Conservation (phyloP, 2,888 invertebrate species). For the Spisula subtruncata region DNA sequence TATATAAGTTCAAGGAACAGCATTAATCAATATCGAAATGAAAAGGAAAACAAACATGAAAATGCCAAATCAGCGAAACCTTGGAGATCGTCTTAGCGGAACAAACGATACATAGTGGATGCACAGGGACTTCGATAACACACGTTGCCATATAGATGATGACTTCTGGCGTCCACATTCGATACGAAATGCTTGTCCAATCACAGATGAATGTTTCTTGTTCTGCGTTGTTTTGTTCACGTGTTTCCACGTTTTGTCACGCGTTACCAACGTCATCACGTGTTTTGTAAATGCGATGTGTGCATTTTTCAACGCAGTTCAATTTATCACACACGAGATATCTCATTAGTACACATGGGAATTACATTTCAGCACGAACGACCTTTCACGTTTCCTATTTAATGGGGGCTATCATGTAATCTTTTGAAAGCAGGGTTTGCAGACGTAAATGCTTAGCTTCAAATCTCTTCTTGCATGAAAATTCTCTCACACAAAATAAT, state of each 20-base stretch:
- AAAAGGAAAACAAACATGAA: background rate
- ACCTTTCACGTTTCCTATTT: background rate
- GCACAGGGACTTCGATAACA: conserved; percentile 27
- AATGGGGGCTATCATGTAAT: background rate
- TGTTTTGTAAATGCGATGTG: background rate
- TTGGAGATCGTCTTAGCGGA: background rate
- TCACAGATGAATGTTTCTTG: conserved; percentile 13
- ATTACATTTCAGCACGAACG: background rate
- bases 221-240: conserved; percentile 4
- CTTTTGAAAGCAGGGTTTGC: background rate
- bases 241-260: background rate
- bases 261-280: conserved; percentile 3
- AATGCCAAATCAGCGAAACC: background rate
- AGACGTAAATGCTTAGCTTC: conserved; percentile 11
- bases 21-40: background rate
- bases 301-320: background rate
- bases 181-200: background rate
- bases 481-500: conserved; percentile 18
- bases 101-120: background rate
- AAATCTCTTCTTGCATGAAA: background rate
- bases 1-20: background rate
- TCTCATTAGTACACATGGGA: background rate
- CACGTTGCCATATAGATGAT: background rate
- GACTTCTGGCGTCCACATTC: background rate
- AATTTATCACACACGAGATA: background rate